phyloP scores from a whole-genome alignment of 2,888 invertebrate species.

The Mesorhabditis belari region DNA sequence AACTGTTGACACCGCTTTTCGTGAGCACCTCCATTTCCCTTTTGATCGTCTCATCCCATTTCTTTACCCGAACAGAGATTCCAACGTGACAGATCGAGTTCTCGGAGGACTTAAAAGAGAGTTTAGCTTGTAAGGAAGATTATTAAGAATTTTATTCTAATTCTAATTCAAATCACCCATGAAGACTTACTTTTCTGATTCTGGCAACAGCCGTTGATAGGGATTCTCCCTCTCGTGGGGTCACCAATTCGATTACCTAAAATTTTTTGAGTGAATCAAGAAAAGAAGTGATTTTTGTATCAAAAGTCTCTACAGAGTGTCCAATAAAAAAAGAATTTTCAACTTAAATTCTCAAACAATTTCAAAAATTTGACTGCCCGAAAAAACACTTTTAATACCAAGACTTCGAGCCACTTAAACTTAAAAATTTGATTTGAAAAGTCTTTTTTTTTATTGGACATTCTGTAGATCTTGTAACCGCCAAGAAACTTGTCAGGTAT shows the following conservation, averaged over 20 bases:
- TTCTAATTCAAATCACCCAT: not conserved
- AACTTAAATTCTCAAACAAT: no score
- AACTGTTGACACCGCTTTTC: constrained; percentile 82
- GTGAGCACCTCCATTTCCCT: constrained; percentile 74
- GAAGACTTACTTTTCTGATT: constrained; percentile 81
- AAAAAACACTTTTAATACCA: no score
- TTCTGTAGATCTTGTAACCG: not conserved
- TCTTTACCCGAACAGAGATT: constrained; percentile 9
- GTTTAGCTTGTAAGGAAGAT: no score
- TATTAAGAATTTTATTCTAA: not conserved
- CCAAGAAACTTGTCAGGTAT: not conserved
- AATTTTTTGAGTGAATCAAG: not conserved
- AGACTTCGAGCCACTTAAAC: no score
- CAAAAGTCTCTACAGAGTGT: not conserved
- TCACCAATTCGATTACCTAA: constrained; percentile 39
- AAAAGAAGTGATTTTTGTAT: not conserved
- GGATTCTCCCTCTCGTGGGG: constrained; percentile 31
- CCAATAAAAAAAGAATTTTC: no score
- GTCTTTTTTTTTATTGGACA: no score
- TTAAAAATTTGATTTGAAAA: no score
- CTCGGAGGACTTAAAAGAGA: not conserved
- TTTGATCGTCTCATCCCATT: constrained; percentile 18
- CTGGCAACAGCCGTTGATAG: constrained; percentile 68
- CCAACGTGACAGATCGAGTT: not conserved
- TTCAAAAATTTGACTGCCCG: no score